A percentile compares a stretch with the other conserved stretches of the same genome.
Conservation (phyloP, 64 coral and sea anemone species). For the Astreopora myriophthalma region DNA sequence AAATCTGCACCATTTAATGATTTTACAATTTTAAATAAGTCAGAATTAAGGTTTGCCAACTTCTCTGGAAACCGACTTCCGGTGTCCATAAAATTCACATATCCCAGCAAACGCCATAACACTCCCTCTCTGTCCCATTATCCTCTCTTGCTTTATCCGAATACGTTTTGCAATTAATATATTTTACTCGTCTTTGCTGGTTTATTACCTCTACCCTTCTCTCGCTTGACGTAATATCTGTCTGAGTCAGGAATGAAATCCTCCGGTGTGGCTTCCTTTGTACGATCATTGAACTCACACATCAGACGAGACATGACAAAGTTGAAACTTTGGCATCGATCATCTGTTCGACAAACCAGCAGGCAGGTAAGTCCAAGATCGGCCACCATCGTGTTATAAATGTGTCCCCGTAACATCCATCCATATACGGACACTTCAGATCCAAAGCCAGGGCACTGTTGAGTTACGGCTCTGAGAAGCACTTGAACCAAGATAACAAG, state of each 20-base stretch:
- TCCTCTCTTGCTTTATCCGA: no score
- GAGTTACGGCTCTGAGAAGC: not conserved
- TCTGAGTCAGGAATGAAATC: not conserved
- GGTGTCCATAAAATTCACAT: no score
- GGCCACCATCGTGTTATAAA: not conserved
- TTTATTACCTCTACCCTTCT: not conserved
- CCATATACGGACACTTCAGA: not conserved
- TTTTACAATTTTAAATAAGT: no score
- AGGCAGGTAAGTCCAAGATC: not conserved
- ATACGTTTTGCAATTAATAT: no score
- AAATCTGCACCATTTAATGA: no score
- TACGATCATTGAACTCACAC: not conserved
- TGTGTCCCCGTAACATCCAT: not conserved
- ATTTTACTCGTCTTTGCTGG: no score
- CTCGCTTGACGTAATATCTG: not conserved
- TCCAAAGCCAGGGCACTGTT: not conserved
- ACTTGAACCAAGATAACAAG: not conserved
- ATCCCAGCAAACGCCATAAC: no score
- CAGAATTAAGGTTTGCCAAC: no score
- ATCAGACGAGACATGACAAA: not conserved
- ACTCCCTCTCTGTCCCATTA: no score
- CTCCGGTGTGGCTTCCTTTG: not conserved
- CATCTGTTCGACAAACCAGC: not conserved
- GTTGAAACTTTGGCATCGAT: conserved; percentile 6
- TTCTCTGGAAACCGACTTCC: no score